Evolutionary conservation across 2,888 invertebrate species (phyloP).

Genomic region (Sarcophaga carnaria): DNA sequence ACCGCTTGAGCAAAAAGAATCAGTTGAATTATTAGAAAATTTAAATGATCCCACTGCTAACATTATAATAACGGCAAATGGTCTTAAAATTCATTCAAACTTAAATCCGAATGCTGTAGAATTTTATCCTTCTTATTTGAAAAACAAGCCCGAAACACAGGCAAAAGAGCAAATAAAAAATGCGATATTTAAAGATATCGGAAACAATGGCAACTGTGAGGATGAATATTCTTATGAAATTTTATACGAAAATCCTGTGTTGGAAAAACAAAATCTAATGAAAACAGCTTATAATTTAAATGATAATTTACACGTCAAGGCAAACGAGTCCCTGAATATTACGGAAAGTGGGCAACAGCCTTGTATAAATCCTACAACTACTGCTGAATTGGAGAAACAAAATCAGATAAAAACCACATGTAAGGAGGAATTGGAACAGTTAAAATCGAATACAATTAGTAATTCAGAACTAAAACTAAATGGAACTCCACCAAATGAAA

Average conservation of each 20-base stretch:
- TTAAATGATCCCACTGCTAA: background rate
- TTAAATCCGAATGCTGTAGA: constrained; percentile 72
- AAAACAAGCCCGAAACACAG: background rate
- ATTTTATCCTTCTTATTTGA: constrained; percentile 68
- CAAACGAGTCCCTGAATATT: background rate
- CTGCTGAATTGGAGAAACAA: no score
- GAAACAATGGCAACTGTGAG: background rate
- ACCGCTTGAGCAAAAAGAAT: constrained; percentile 18
- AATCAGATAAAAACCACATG: no score
- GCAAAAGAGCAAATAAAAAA: background rate
- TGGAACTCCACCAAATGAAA: no score
- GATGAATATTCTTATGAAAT: background rate
- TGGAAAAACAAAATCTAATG: background rate
- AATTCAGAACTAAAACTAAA: no score
- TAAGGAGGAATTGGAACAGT: no score
- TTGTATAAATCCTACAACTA: no score
- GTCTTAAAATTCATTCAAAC: constrained; percentile 66
- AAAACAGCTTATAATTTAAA: background rate
- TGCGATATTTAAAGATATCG: background rate
- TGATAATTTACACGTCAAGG: no score
- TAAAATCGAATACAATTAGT: no score
- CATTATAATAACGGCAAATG: constrained; percentile 61
- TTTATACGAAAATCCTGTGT: background rate
- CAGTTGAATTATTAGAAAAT: background rate
- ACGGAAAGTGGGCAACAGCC: no score